Evolutionary conservation across 1,140 invertebrate genomes (phyloP).

Genomic region (Oppia nitens): DNA sequence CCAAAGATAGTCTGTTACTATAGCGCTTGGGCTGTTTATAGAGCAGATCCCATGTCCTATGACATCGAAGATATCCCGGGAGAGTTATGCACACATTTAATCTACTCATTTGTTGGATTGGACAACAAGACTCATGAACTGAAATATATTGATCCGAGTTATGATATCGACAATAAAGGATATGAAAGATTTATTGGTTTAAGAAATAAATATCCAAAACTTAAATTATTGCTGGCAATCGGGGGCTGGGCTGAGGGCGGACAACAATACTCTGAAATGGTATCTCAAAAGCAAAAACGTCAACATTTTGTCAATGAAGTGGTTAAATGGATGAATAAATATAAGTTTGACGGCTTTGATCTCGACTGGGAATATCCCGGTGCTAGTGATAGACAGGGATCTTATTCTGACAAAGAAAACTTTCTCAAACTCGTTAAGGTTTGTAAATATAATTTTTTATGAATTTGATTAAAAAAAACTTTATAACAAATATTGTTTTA

Average conservation of each 20-base stretch:
- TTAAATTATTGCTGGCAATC: conserved; percentile 61
- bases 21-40: conserved; percentile 58
- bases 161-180: conserved; percentile 33
- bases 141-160: conserved; percentile 56
- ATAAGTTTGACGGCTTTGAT: conserved; percentile 31
- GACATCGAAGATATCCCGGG: conserved; percentile 62
- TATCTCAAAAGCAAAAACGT: conserved; percentile 19
- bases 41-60: conserved; percentile 59
- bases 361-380: conserved; percentile 43
- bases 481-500: not conserved
- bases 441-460: not conserved
- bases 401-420: conserved; percentile 15
- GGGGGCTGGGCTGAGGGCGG: conserved; percentile 34
- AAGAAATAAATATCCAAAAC: conserved; percentile 45
- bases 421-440: conserved; percentile 33
- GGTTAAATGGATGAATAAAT: conserved; percentile 24
- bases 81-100: conserved; percentile 63
- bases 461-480: not conserved
- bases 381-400: conserved; percentile 25
- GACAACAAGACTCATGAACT: conserved; percentile 53
- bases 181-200: conserved; percentile 64
- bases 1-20: conserved; percentile 23
- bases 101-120: conserved; percentile 79
- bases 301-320: conserved; percentile 26
- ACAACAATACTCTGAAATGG: conserved; percentile 29